Conservation (phyloP, 1,140 invertebrate species). For the Heliconius hermathena region DNA sequence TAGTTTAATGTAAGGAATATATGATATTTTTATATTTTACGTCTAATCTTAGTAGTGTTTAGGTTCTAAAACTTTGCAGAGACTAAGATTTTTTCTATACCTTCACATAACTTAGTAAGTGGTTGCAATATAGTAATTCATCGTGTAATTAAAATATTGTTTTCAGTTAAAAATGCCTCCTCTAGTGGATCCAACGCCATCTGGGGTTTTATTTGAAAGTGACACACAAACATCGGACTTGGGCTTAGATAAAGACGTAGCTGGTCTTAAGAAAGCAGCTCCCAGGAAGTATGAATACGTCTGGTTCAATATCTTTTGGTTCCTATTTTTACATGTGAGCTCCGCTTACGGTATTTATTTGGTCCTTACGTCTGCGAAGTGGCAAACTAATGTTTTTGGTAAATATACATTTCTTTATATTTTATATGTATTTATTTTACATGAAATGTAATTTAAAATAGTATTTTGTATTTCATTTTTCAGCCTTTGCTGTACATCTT, state of each 20-base stretch:
- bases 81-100: no score
- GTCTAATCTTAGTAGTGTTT: no score
- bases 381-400: slow-evolving; percentile 87
- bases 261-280: slow-evolving; percentile 62
- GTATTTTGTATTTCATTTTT: background rate
- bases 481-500: slow-evolving; percentile 83
- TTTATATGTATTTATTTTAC: background rate
- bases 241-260: slow-evolving; percentile 64
- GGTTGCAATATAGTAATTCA: no score
- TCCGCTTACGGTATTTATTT: slow-evolving; percentile 90
- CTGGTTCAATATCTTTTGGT: slow-evolving; percentile 91
- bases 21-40: no score
- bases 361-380: slow-evolving; percentile 85
- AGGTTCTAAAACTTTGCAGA: no score
- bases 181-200: slow-evolving; percentile 82
- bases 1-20: no score
- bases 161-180: slow-evolving; percentile 82
- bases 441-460: background rate
- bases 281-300: slow-evolving; percentile 84
- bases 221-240: slow-evolving; percentile 78
- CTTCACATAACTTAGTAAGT: no score
- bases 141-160: background rate
- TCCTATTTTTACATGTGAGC: slow-evolving; percentile 87
- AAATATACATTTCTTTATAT: slow-evolving; percentile 51
- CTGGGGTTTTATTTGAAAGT: slow-evolving; percentile 83